Percentiles rank a stretch among this genome's conserved stretches.
These are phyloP conservation scores for Lineus longissimus DNA, from an alignment of 1,140 invertebrate species.

Conservation along the genomic window DNA sequence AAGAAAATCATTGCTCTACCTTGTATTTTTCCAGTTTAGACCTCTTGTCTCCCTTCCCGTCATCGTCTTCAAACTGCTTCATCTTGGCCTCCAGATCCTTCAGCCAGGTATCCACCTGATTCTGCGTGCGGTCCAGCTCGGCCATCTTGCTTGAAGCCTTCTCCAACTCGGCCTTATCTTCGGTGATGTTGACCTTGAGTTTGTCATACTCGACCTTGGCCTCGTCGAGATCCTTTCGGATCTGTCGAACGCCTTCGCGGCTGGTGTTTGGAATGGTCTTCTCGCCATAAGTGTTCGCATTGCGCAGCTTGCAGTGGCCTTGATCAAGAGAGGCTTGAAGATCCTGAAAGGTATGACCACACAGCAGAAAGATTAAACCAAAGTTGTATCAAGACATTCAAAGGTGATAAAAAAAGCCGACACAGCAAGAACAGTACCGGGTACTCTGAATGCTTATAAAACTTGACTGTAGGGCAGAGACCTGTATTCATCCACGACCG, in stretches of 20 bases:
- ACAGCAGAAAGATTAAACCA: background rate
- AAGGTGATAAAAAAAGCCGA: no score
- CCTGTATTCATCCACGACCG: no score
- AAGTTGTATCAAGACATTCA: no score
- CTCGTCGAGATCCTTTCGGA: constrained; percentile 38
- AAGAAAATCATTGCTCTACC: constrained; percentile 51
- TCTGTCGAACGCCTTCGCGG: constrained; percentile 34
- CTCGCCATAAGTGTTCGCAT: constrained; percentile 40
- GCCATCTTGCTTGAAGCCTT: constrained; percentile 51
- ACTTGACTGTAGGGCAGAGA: no score
- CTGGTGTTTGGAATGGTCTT: constrained; percentile 42
- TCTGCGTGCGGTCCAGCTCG: constrained; percentile 65
- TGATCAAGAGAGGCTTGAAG: constrained; percentile 44
- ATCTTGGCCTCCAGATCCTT: constrained; percentile 81
- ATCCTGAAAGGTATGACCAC: constrained; percentile 26
- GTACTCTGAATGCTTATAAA: no score
- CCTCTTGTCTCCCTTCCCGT: constrained; percentile 77
- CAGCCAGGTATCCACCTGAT: constrained; percentile 80
- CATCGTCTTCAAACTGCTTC: constrained; percentile 39
- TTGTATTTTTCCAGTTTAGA: constrained; percentile 86
- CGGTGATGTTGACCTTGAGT: constrained; percentile 42
- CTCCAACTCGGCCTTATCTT: constrained; percentile 43
- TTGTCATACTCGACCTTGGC: constrained; percentile 42
- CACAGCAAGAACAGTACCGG: no score
- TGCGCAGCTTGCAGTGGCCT: constrained; percentile 38